Evolutionary conservation across 2,797 vertebrate species (phyloP), one percentile per base, ranked within the genome.

Genomic region (Steatocranus sp.): DNA sequence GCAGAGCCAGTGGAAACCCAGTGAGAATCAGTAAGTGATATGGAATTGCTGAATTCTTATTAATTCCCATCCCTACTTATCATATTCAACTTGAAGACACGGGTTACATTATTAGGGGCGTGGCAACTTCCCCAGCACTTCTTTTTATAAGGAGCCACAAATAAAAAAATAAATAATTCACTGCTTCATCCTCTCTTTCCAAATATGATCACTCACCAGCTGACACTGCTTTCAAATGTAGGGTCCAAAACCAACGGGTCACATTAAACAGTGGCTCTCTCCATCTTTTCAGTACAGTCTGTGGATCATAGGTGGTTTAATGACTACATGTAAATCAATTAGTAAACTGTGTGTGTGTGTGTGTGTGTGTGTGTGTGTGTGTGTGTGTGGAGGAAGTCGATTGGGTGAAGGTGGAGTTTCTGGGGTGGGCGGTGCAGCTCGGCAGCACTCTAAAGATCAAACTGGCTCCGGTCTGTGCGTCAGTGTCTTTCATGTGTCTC

Each of bases 341-440:
- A 43, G 20, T 43, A 17, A 68, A 68, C 20, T 53, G 7, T 5
- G 14, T 54, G 14, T 46, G 23, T 1, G 32, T 12, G 58, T 32
- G 54, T 6, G 54, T 30, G 25, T 46, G 51, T 14, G 25, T n/a
- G 53, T 30, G 27, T 15, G 25, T 61, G 30, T n/a, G 30, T 38
- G n/a, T 25, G 63, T 68, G 63, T 11, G 63, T 25, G 63, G 1
- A 27, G 66, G 38, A 70, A 70, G 38, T 70, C 2, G 9, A 17
- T 25, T 27, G 38, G 38, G 23, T 15, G n/a, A 20, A 75, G 85
- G 88, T n/a, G 87, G 88, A 43, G 90, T 77, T 10, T 79, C 7
- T 9, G 4, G 2, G 75, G 17, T 14, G 83, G 90, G 88, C 76
- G 88, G 83, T 3, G 83, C 88, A 56, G 8, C 23, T 20, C 34